Conservation (phyloP, 2,888 invertebrate genomes). For the Stenurella melanura region DNA sequence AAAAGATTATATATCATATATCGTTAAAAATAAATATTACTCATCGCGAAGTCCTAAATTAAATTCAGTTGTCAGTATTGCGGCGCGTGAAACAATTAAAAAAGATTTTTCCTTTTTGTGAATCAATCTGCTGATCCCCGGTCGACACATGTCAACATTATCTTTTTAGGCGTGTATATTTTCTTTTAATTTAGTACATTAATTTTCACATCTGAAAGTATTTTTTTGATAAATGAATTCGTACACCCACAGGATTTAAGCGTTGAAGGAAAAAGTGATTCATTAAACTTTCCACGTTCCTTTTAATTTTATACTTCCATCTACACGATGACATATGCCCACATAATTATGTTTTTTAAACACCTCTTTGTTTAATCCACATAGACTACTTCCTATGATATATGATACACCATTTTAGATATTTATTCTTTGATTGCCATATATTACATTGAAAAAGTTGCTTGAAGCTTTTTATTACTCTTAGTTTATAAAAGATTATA, state of each 20-base stretch:
- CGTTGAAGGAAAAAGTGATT: slow-evolving; percentile 21
- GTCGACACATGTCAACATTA: too few relatives aligned
- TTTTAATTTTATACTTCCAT: slow-evolving; percentile 20
- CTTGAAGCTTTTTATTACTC: neutral
- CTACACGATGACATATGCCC: slow-evolving; percentile 31
- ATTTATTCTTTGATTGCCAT: neutral
- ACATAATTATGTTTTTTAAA: slow-evolving; percentile 36
- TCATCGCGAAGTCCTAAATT: too few relatives aligned
- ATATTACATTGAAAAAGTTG: neutral
- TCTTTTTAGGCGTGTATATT: neutral
- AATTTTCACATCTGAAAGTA: slow-evolving; percentile 10
- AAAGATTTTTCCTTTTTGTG: too few relatives aligned
- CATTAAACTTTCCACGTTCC: slow-evolving; percentile 18
- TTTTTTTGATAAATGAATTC: slow-evolving; percentile 24
- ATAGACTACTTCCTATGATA: slow-evolving; percentile 12
- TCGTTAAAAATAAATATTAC: too few relatives aligned
- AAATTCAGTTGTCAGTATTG: too few relatives aligned
- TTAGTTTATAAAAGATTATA: neutral
- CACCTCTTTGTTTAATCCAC: slow-evolving; percentile 14
- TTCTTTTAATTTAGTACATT: slow-evolving; percentile 21
- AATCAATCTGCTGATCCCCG: too few relatives aligned
- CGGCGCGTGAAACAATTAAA: too few relatives aligned
- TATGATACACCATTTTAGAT: slow-evolving; percentile 9
- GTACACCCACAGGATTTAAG: slow-evolving; percentile 5
- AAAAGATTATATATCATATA: too few relatives aligned